phyloP scores from a whole-genome alignment of 1,140 invertebrate species.

The Hypsibius dujardini region DNA sequence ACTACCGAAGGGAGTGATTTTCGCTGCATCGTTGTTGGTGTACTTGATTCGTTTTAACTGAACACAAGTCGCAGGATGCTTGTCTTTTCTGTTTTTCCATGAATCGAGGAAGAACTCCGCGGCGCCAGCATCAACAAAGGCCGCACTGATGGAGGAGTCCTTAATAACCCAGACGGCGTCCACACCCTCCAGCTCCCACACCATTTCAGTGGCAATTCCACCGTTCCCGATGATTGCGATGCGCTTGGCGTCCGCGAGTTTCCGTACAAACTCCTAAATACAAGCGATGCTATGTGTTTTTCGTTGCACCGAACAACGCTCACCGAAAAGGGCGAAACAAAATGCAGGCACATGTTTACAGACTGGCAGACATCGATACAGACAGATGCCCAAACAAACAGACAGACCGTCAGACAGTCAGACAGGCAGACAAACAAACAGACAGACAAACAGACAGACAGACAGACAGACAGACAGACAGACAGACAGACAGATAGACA shows the following conservation, averaged over 20 bases:
- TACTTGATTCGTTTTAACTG: conserved; percentile 36
- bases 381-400: too few species aligned
- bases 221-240: conserved; percentile 83
- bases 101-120: conserved; percentile 65
- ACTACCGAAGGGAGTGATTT: conserved; percentile 40
- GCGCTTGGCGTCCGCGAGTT: conserved; percentile 45
- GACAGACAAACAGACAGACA: too few species aligned
- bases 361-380: too few species aligned
- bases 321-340: conserved; percentile 18
- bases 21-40: conserved; percentile 23
- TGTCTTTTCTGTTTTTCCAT: conserved; percentile 28
- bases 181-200: conserved; percentile 57
- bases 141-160: conserved; percentile 71
- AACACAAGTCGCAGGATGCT: neutral
- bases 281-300: too few species aligned
- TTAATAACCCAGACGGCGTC: conserved; percentile 83
- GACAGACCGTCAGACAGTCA: too few species aligned
- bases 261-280: conserved; percentile 47
- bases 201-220: conserved; percentile 87
- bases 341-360: conserved; percentile 19
- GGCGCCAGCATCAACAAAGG: conserved; percentile 86
- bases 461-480: neutral
- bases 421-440: too few species aligned
- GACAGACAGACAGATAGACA: too few species aligned
- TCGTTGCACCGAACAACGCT: too few species aligned